phyloP scores from a whole-genome alignment of 2,113 vertebrate genomes.

The Pangasianodon hypophthalmus region DNA sequence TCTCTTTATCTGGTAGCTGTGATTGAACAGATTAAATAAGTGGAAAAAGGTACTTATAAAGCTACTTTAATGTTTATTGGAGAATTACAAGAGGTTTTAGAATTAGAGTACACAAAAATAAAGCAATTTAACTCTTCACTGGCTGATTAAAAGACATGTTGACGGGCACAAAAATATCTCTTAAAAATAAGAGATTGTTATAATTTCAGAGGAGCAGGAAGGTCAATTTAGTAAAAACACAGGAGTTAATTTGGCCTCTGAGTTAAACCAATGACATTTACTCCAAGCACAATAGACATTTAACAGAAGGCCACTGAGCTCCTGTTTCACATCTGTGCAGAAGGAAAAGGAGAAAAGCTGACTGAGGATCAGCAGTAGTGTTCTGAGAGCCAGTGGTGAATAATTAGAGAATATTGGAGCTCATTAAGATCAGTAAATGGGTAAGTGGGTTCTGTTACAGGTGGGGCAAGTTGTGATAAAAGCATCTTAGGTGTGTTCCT shows the following conservation, averaged over 20 bases:
- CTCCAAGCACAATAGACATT: constrained; percentile 53
- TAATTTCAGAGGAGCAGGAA: constrained; percentile 49
- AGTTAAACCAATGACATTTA: constrained; percentile 61
- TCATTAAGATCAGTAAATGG: not conserved
- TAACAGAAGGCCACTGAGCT: constrained; percentile 47
- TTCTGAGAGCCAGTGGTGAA: not conserved
- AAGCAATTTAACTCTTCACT: constrained; percentile 49
- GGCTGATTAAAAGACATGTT: not conserved
- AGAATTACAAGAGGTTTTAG: constrained; percentile 56
- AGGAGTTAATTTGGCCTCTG: constrained; percentile 53
- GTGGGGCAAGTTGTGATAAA: too few relatives aligned
- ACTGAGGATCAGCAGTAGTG: not conserved
- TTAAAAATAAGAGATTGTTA: constrained; percentile 33
- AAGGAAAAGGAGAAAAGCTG: not conserved
- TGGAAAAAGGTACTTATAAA: constrained; percentile 34
- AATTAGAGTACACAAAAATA: constrained; percentile 49
- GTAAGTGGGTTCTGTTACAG: too few relatives aligned
- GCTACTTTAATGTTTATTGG: constrained; percentile 50
- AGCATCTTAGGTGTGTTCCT: too few relatives aligned
- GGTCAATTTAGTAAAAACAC: constrained; percentile 60
- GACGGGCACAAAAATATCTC: constrained; percentile 36
- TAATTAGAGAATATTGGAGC: not conserved
- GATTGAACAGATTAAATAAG: constrained; percentile 59
- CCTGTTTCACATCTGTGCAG: constrained; percentile 42
- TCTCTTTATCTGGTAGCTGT: constrained; percentile 49